These are phyloP conservation scores for Odontothrips loti DNA, from an alignment of 2,888 invertebrate genomes.

Conservation along the genomic window DNA sequence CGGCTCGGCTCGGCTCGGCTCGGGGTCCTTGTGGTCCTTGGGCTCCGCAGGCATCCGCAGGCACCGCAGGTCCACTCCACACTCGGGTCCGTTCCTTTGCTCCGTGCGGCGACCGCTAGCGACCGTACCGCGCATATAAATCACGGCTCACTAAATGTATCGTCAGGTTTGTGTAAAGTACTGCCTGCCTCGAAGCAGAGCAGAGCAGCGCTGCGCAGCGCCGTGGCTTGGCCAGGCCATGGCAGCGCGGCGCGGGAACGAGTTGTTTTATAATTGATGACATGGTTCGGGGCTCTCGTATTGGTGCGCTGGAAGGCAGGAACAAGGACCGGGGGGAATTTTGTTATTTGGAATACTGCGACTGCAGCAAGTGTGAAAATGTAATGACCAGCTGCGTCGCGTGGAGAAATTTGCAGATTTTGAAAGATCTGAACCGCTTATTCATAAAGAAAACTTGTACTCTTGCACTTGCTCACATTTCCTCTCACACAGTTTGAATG, in stretches of 20 bases:
- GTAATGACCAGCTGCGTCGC: no score
- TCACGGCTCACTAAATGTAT: constrained; percentile 18
- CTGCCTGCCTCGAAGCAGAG: constrained; percentile 18
- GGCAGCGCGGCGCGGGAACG: no score
- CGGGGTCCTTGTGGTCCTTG: no score
- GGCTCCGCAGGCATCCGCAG: no score
- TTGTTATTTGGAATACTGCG: no score
- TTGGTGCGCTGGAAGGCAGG: background rate
- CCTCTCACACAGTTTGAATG: no score
- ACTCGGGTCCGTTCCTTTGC: no score
- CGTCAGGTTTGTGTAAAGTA: constrained; percentile 26
- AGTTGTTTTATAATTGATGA: constrained; percentile 27
- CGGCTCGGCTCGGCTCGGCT: background rate
- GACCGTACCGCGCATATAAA: background rate
- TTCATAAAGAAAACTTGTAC: background rate
- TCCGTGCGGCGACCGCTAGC: background rate
- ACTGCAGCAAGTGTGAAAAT: no score
- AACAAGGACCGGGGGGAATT: background rate
- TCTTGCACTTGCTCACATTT: background rate
- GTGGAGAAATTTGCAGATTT: background rate
- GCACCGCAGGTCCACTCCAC: no score
- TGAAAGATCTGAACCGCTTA: background rate
- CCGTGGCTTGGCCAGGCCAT: no score
- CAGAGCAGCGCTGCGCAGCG: background rate
- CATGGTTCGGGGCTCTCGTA: constrained; percentile 9